phyloP scores from a whole-genome alignment of 2,113 vertebrate species.

The Paedocypris sp. region DNA sequence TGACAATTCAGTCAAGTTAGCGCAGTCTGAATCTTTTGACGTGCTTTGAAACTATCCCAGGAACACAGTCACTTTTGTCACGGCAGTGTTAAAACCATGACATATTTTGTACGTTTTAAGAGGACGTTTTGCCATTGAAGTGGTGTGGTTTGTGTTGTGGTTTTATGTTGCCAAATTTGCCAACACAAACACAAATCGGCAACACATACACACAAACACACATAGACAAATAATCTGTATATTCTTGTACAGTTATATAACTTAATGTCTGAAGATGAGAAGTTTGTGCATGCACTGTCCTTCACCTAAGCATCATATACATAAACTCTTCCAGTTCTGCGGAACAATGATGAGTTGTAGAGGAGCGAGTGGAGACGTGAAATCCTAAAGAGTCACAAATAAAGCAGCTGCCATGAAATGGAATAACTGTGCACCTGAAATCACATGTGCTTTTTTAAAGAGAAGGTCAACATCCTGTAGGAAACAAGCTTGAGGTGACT shows the following conservation, averaged over 20 bases:
- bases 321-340: not conserved
- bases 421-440: constrained; percentile 18
- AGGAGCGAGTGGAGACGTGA: constrained; percentile 38
- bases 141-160: constrained; percentile 13
- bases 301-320: not conserved
- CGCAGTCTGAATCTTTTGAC: not conserved
- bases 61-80: not conserved
- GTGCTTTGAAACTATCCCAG: not conserved
- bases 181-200: not conserved
- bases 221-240: not conserved
- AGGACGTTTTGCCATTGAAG: too few species aligned
- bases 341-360: constrained; percentile 27
- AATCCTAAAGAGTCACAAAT: constrained; percentile 45
- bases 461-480: not conserved
- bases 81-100: constrained; percentile 10
- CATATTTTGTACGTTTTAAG: too few species aligned
- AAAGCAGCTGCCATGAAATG: constrained; percentile 18
- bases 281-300: not conserved
- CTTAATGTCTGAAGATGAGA: constrained; percentile 1
- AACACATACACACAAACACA: not conserved
- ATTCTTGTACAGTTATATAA: not conserved
- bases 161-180: constrained; percentile 10
- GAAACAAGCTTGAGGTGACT: not conserved
- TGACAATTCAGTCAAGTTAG: not conserved
- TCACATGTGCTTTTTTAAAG: not conserved